Evolutionary conservation across 2,113 vertebrate genomes (phyloP), one percentile per base, ranked within the genome.

Genomic region (Dasyurus viverrinus): DNA sequence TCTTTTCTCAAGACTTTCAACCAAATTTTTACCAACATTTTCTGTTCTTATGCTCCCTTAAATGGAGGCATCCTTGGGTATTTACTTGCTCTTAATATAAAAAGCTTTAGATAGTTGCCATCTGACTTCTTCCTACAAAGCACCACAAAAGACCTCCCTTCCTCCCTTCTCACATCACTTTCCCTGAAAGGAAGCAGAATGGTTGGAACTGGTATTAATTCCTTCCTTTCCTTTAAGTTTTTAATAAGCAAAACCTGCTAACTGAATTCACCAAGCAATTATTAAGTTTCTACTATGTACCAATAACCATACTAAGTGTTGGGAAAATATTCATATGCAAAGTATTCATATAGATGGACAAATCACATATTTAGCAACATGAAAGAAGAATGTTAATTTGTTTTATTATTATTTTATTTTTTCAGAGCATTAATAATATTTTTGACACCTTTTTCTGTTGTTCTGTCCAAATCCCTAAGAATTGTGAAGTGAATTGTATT

Each of bases 401-500:
- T 76, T n/a, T 76, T 16, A 76, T n/a, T 76, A n/a, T n/a, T 76
- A 36, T n/a, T 16, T 96, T 94, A 0, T 0, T 89, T 11, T 91
- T 98, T 2, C 96, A 99, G 99, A 99, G 99, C 27, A 99, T 99
- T 6, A 98, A 98, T 0, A 98, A 98, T 0, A 98, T 99, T 90
- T 98, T 99, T 97, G 98, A 99, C 0, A 98, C 99, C 0, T 98
- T 99, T 95, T 99, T 99, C 2, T 98, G 98, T 96, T 95, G 98
- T 99, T 98, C 98, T 0, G 98, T 99, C 92, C 98, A 99, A 36
- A 98, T 99, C 91, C 99, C 99, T 8, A 95, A 98, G 96, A 98
- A 98, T 96, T 99, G 99, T 0, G 99, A 99, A 96, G 98, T 99
- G 89, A 99, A 99, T 97, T 99, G 98, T 3, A 98, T 98, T 93